Percentiles rank a stretch among this genome's conserved stretches.
Conservation (phyloP, 2,888 invertebrate species). For the Lordiphosa andalusiaca region DNA sequence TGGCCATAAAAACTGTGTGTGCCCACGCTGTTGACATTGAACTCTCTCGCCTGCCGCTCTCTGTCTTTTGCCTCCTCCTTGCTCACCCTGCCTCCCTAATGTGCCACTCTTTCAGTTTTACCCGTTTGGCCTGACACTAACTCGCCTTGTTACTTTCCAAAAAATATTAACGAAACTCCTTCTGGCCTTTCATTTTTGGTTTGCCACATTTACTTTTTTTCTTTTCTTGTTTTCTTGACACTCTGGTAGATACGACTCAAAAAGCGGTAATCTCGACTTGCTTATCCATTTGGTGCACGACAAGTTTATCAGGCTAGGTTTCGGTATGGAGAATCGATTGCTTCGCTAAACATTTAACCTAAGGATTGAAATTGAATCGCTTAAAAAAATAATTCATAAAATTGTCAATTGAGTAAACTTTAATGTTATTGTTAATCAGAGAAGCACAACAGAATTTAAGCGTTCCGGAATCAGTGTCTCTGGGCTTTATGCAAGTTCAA, state of each 20-base stretch:
- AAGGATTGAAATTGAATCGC: too few relatives aligned
- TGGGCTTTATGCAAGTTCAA: too few relatives aligned
- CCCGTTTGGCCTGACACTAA: slow-evolving; percentile 16
- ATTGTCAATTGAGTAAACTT: too few relatives aligned
- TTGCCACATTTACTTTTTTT: slow-evolving; percentile 46
- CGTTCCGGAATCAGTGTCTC: too few relatives aligned
- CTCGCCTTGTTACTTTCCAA: slow-evolving; percentile 58
- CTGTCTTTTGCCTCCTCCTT: slow-evolving; percentile 13
- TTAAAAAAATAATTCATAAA: too few relatives aligned
- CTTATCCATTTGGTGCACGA: neutral
- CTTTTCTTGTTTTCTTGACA: slow-evolving; percentile 27
- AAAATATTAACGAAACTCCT: slow-evolving; percentile 34
- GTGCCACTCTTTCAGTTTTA: slow-evolving; percentile 7
- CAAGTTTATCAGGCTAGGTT: neutral
- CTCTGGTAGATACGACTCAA: slow-evolving; percentile 1
- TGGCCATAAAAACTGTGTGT: slow-evolving; percentile 40
- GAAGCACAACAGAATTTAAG: too few relatives aligned
- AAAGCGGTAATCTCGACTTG: slow-evolving; percentile 1
- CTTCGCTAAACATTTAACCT: too few relatives aligned
- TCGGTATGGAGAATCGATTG: neutral
- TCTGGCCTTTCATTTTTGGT: slow-evolving; percentile 67
- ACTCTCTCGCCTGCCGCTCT: slow-evolving; percentile 42
- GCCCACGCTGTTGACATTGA: slow-evolving; percentile 67
- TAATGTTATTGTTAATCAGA: too few relatives aligned
- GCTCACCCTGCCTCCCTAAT: neutral